Evolutionary conservation across 2,888 invertebrate genomes (phyloP).

Genomic region (Elysia crispata): DNA sequence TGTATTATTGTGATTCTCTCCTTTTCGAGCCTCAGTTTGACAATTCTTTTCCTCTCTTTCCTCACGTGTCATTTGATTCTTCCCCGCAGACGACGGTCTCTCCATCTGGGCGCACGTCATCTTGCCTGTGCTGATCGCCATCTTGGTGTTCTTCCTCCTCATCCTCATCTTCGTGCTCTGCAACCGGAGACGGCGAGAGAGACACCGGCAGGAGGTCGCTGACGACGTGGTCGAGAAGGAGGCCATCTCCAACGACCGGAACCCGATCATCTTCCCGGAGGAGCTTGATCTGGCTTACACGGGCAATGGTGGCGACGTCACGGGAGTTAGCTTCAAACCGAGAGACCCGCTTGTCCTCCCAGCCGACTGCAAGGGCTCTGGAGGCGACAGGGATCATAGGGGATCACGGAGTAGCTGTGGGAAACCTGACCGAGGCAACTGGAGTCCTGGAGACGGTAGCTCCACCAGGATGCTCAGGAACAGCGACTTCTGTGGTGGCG

Average conservation of each 20-base stretch:
- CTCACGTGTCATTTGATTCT: neutral
- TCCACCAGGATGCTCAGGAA: no score
- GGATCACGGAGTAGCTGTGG: no score
- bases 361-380: neutral
- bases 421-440: neutral
- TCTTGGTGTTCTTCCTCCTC: constrained; percentile 55
- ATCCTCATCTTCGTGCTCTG: constrained; percentile 55
- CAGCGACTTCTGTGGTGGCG: no score
- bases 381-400: no score
- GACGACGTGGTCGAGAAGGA: constrained; percentile 56
- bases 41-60: neutral
- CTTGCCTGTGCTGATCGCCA: constrained; percentile 54
- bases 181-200: constrained; percentile 50
- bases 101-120: constrained; percentile 57
- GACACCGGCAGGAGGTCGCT: constrained; percentile 49
- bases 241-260: constrained; percentile 63
- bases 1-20: no score
- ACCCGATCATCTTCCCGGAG: constrained; percentile 67
- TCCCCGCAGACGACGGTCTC: constrained; percentile 42
- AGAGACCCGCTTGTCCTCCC: constrained; percentile 36
- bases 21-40: no score
- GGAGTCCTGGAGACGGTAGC: neutral
- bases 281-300: constrained; percentile 53
- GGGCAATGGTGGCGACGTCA: no score
- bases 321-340: no score